Evolutionary conservation across 2,888 invertebrate genomes (phyloP), one percentile per base, ranked within the genome.

Genomic region (Eupithecia dodoneata): DNA sequence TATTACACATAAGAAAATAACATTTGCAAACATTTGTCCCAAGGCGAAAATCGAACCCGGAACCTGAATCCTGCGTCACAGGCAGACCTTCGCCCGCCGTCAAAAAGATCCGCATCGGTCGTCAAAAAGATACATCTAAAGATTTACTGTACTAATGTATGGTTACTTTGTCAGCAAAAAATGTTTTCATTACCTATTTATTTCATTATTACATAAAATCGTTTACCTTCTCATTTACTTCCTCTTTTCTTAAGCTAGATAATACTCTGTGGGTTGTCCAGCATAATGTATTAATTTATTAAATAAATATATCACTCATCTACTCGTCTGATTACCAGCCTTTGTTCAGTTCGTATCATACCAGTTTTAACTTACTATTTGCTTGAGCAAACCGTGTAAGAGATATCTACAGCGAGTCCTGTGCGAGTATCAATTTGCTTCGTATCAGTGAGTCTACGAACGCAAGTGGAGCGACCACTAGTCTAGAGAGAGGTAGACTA

Each of bases 371-470:
- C 72, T 63, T 44, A 18, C 70, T 80, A 76, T 80, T 76, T 71
- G 78, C 78, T 76, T 80, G 71, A 81, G 76, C 81, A 79, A 82
- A 76, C 80, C 80, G 80, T 83, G 86, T 85, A 83, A 85, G 81
- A 82, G 82, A 85, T 87, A 89, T 30, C 30, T 30, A 30, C 87
- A 30, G 63, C 30, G 12, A 59, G 59, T 59, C 59, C 18, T 18
- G 59, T 59, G 10, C 83, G 82, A 86, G 85, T 85, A 86, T 91
- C 87, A 88, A 91, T 91, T 91, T 90, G 90, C 89, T 87, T 87
- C 88, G 89, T 90, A 89, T 90, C 89, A 89, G 83, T 89, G 87
- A 85, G 86, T 87, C 88, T 87, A 87, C 88, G 86, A 87, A 87
- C 83, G 87, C 87, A 89, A 91, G 87, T 85, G 81, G 85, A 88